A percentile compares a stretch with the other conserved stretches of the same genome.
Evolutionary conservation across 92 coral and sea anemone species (phyloP).

Genomic region (Zoanthus solanderi): DNA sequence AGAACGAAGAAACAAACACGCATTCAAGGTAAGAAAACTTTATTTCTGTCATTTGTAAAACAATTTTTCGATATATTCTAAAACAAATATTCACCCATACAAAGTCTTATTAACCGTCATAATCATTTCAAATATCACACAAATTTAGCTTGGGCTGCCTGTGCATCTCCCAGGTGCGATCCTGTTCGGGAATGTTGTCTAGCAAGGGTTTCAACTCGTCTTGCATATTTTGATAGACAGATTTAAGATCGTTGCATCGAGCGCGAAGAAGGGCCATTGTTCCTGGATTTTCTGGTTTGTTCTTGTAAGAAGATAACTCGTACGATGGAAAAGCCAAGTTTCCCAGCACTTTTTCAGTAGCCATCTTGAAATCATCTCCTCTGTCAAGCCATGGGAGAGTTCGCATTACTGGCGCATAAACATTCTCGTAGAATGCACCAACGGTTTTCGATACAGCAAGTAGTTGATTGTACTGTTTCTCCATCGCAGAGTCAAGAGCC

Average conservation of each 20-base stretch:
- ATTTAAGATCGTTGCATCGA: slow-evolving; percentile 62
- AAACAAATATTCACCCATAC: too few species aligned
- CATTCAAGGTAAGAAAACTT: too few species aligned
- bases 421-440: slow-evolving; percentile 68
- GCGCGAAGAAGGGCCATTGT: slow-evolving; percentile 57
- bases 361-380: slow-evolving; percentile 63
- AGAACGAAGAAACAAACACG: too few species aligned
- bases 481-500: slow-evolving; percentile 39
- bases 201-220: slow-evolving; percentile 60
- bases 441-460: slow-evolving; percentile 66
- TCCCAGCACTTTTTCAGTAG: slow-evolving; percentile 72
- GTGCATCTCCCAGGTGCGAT: slow-evolving; percentile 25
- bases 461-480: slow-evolving; percentile 69
- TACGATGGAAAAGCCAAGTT: slow-evolving; percentile 67
- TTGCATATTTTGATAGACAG: slow-evolving; percentile 63
- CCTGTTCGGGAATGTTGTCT: slow-evolving; percentile 34
- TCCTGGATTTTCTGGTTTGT: slow-evolving; percentile 49
- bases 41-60: too few species aligned
- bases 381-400: slow-evolving; percentile 70
- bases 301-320: slow-evolving; percentile 64
- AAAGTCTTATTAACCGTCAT: too few species aligned
- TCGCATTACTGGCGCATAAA: slow-evolving; percentile 68
- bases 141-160: too few species aligned
- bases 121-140: too few species aligned
- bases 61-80: too few species aligned